Conservation (phyloP, 2,888 invertebrate genomes). For the Hirtodrosophila alboralis region DNA sequence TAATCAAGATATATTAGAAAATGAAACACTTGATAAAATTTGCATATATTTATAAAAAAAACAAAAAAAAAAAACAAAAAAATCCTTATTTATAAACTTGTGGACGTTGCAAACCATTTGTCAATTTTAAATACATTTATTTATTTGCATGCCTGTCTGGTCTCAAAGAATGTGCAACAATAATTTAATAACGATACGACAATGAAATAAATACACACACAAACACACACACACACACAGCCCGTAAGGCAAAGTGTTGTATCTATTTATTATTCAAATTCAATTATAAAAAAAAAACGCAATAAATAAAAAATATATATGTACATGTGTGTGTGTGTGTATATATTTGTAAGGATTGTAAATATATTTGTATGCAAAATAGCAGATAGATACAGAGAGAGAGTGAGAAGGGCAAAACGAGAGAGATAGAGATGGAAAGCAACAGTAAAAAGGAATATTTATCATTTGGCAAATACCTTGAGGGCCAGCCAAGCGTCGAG, state of each 20-base stretch:
- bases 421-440: slow-evolving; percentile 12
- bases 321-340: slow-evolving; percentile 4
- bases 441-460: slow-evolving; percentile 58
- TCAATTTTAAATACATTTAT: slow-evolving; percentile 68
- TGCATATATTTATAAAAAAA: slow-evolving; percentile 4
- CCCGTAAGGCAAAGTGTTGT: slow-evolving; percentile 55
- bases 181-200: slow-evolving; percentile 61
- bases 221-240: slow-evolving; percentile 21
- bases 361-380: slow-evolving; percentile 35
- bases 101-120: slow-evolving; percentile 53
- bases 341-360: slow-evolving; percentile 8
- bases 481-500: slow-evolving; percentile 53
- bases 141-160: slow-evolving; percentile 56
- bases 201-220: slow-evolving; percentile 24
- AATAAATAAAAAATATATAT: slow-evolving; percentile 63
- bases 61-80: background rate
- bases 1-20: slow-evolving; percentile 1
- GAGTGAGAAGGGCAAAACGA: slow-evolving; percentile 13
- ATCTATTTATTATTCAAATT: slow-evolving; percentile 73
- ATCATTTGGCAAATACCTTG: slow-evolving; percentile 71
- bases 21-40: background rate
- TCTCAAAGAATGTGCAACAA: slow-evolving; percentile 52
- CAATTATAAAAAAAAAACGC: slow-evolving; percentile 64
- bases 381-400: slow-evolving; percentile 13
- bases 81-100: slow-evolving; percentile 27